Conservation (phyloP, 2,888 invertebrate genomes). For the Torymus tubicola region DNA sequence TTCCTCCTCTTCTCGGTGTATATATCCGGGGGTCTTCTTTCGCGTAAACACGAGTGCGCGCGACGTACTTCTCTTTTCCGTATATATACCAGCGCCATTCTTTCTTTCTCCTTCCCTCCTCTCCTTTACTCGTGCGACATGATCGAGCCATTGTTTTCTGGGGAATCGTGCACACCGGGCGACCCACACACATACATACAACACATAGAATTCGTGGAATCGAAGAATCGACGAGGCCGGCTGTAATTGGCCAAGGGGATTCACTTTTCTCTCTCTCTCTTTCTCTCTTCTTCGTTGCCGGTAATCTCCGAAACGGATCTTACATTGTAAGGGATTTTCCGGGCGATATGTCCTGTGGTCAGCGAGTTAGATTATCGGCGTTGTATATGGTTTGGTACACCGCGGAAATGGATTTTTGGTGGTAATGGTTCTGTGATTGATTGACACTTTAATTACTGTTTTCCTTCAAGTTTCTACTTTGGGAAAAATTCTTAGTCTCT, state of each 20-base stretch:
- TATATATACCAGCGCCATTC: not conserved
- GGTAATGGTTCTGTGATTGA: no score
- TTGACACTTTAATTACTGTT: no score
- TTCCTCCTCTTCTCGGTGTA: not conserved
- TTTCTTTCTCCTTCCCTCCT: not conserved
- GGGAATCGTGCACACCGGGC: conserved; percentile 34
- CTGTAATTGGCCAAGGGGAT: conserved; percentile 46
- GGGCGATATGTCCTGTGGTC: no score
- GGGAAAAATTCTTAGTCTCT: no score
- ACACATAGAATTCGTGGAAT: conserved; percentile 42
- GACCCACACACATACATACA: conserved; percentile 15
- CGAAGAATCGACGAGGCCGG: conserved; percentile 41
- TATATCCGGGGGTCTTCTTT: conserved; percentile 5
- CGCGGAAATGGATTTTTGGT: no score
- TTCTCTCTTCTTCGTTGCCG: no score
- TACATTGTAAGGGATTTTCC: conserved; percentile 36
- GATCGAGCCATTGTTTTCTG: conserved; percentile 46
- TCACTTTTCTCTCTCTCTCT: conserved; percentile 20
- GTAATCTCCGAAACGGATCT: conserved; percentile 47
- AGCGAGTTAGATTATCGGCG: no score
- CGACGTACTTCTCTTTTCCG: no score
- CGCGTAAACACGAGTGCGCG: not conserved
- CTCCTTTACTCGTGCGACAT: conserved; percentile 11
- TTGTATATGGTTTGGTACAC: no score
- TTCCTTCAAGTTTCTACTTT: no score